These are phyloP conservation scores for Eupsilia transversa DNA, from an alignment of 2,888 invertebrate species.

Conservation along the genomic window DNA sequence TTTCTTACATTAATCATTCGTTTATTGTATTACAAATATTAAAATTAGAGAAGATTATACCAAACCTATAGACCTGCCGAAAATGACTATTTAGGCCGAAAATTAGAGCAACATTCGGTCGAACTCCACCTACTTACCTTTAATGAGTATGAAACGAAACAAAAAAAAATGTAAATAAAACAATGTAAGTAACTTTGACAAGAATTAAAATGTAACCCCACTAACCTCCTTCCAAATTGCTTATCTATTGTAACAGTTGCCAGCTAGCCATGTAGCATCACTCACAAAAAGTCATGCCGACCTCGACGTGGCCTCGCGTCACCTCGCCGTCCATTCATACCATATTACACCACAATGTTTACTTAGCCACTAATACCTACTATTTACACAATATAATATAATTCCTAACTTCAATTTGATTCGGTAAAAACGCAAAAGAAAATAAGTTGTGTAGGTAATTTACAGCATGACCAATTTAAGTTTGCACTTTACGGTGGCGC, in stretches of 20 bases:
- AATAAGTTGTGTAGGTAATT: constrained; percentile 18
- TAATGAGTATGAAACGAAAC: neutral
- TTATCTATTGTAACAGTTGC: constrained; percentile 16
- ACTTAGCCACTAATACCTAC: constrained; percentile 34
- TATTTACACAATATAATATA: constrained; percentile 25
- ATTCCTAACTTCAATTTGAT: constrained; percentile 29
- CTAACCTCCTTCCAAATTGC: constrained; percentile 7
- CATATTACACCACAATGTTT: constrained; percentile 46
- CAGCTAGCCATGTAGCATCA: constrained; percentile 10
- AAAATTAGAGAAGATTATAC: neutral
- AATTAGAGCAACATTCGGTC: neutral
- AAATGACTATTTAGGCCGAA: neutral
- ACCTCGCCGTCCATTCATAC: constrained; percentile 40
- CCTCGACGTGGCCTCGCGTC: constrained; percentile 36
- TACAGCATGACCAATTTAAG: neutral
- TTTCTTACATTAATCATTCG: neutral
- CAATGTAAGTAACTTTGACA: neutral
- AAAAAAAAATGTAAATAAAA: neutral
- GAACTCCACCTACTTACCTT: neutral
- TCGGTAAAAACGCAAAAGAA: constrained; percentile 30
- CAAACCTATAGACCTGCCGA: neutral
- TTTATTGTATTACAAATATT: neutral
- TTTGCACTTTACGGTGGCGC: constrained; percentile 17
- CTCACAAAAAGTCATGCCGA: constrained; percentile 34
- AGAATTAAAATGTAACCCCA: constrained; percentile 1